phyloP scores from a whole-genome alignment of 2,797 vertebrate species.

The Enteromius anoplus region DNA sequence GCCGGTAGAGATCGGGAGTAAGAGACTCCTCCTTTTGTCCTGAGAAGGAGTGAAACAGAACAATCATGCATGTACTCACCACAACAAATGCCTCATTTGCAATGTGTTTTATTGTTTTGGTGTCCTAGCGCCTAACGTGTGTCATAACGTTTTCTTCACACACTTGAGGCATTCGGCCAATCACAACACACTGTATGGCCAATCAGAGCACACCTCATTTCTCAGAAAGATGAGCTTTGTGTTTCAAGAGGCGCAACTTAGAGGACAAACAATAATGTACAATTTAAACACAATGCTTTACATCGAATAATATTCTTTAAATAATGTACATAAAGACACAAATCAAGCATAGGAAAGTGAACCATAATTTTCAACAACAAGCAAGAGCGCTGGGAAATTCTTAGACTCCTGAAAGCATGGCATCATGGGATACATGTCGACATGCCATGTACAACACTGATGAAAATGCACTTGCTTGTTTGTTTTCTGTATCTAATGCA shows the following conservation, averaged over 20 bases:
- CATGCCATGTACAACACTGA: conserved; percentile 32
- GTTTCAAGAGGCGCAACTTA: too few relatives aligned
- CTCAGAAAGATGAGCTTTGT: too few relatives aligned
- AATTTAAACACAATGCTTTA: too few relatives aligned
- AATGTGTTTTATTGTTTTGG: neutral
- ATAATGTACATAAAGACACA: neutral
- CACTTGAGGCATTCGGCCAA: too few relatives aligned
- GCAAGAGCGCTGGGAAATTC: neutral
- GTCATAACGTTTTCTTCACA: too few relatives aligned
- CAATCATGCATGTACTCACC: neutral
- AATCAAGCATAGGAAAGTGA: neutral
- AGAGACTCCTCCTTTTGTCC: conserved; percentile 51
- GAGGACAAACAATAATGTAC: too few relatives aligned
- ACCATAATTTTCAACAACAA: neutral
- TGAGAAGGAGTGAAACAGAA: neutral
- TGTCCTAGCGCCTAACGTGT: too few relatives aligned
- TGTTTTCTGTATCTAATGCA: conserved; percentile 71
- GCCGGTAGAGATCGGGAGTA: conserved; percentile 60
- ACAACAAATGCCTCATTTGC: too few relatives aligned
- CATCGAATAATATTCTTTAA: too few relatives aligned
- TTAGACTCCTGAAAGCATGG: neutral
- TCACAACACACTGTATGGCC: too few relatives aligned
- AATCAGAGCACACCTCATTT: too few relatives aligned
- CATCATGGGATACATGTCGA: conserved; percentile 8
- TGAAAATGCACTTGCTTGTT: conserved; percentile 62